Percentiles rank a stretch among this genome's conserved stretches.
Conservation (phyloP, 2,113 vertebrate genomes). For the Benitochromis conjunctus region DNA sequence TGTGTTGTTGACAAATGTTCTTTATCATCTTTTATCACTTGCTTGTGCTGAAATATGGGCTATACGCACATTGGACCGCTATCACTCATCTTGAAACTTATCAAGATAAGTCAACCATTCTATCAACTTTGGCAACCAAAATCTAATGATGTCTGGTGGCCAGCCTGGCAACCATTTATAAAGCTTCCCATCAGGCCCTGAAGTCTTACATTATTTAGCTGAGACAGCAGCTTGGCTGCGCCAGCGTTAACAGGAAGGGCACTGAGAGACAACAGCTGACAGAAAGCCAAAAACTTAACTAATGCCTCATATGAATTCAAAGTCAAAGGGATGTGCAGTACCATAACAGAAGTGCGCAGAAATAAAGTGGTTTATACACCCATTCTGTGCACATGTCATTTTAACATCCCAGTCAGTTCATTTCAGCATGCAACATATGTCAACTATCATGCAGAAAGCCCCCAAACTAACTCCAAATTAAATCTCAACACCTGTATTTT, state of each 20-base stretch:
- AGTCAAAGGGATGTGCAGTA: background rate
- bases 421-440: background rate
- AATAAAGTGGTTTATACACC: background rate
- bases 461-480: background rate
- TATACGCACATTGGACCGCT: background rate
- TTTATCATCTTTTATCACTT: background rate
- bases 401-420: background rate
- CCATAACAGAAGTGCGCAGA: background rate
- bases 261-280: conserved; percentile 11
- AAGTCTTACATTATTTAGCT: conserved; percentile 35
- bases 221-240: conserved; percentile 37
- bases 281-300: conserved; percentile 17
- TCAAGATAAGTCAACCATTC: background rate
- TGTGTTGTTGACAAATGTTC: background rate
- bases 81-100: background rate
- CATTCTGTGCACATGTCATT: background rate
- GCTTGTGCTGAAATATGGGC: background rate
- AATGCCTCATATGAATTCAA: conserved; percentile 8
- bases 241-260: background rate
- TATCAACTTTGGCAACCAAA: background rate
- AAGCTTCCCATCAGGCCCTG: conserved; percentile 5
- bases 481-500: background rate
- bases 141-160: background rate
- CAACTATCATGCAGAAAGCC: background rate
- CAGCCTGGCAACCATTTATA: conserved; percentile 7